Evolutionary conservation across 2,797 vertebrate genomes (phyloP), one percentile per base, ranked within the genome.

Genomic region (Alauda arvensis): DNA sequence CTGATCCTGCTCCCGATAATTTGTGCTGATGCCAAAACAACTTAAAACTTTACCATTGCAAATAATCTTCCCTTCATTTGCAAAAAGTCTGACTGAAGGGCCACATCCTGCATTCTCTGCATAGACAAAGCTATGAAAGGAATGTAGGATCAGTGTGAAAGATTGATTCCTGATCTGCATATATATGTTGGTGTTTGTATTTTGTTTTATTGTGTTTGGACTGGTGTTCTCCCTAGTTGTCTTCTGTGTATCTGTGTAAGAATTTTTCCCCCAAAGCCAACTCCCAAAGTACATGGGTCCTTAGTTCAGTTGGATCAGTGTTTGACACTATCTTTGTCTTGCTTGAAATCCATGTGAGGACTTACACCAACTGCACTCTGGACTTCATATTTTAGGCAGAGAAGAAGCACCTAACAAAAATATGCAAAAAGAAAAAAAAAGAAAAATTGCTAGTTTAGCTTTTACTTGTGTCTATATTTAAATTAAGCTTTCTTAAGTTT

Each of bases 21-120:
- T 93, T 88, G 85, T 93, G 79, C 93, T 79, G 89, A 96, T 95
- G 96, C 96, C 95, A 96, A 95, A 96, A 95, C 91, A 90, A 83
- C 79, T 95, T 93, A 85, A 93, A 95, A 81, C 18, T 67, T 85
- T 95, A 93, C 77, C 89, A 62, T 90, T 92, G 87, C 85, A 90
- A 91, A 59, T 85, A 92, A 93, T 81, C 82, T 91, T 87, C 87
- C 90, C 85, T 92, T 93, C 83, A 40, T 83, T 93, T 83, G 78
- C 85, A 91, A 91, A 92, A 94, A 70, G 0, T 82, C 70, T 65
- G 46, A 82, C 25, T 43, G 86, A 93, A 94, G 88, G 86, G 88
- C 83, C 94, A 77, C 83, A 83, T 90, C 90, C 93, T 59, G 0
- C 92, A 85, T 93, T 95, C 85, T 91, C 83, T 94, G 88, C 88